phyloP scores from a whole-genome alignment of 2,113 vertebrate genomes.

The Fulmarus glacialis region DNA sequence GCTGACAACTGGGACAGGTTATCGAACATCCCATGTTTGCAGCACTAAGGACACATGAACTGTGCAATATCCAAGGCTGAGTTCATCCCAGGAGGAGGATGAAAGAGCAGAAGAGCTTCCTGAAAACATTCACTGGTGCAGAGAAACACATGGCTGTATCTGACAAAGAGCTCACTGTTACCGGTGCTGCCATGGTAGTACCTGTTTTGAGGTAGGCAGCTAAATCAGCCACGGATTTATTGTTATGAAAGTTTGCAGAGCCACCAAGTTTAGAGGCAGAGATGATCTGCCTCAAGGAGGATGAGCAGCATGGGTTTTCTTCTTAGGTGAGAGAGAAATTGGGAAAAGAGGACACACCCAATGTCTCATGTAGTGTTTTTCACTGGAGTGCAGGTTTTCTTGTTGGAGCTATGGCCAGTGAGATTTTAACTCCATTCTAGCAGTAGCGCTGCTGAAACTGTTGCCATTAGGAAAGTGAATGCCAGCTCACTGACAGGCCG shows the following conservation, averaged over 20 bases:
- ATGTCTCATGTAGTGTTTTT: neutral
- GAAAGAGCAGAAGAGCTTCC: neutral
- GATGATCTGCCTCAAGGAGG: neutral
- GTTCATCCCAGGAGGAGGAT: neutral
- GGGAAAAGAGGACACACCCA: neutral
- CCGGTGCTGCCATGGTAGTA: neutral
- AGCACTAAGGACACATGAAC: neutral
- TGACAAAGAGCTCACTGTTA: rapidly evolving
- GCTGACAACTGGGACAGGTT: neutral
- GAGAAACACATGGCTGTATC: rapidly evolving
- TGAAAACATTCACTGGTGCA: neutral
- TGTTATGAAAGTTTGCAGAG: neutral
- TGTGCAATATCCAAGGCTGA: neutral
- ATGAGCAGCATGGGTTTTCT: neutral
- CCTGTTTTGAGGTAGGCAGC: neutral
- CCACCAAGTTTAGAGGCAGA: neutral
- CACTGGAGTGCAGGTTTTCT: neutral
- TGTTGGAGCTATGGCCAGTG: neutral
- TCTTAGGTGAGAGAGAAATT: neutral
- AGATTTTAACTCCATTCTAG: neutral
- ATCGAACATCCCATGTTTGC: neutral
- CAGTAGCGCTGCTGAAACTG: neutral
- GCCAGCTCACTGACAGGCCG: neutral
- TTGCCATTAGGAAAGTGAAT: neutral
- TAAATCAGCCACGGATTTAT: neutral